Evolutionary conservation across 2,113 vertebrate species (phyloP).

Genomic region (Peromyscus leucopus): DNA sequence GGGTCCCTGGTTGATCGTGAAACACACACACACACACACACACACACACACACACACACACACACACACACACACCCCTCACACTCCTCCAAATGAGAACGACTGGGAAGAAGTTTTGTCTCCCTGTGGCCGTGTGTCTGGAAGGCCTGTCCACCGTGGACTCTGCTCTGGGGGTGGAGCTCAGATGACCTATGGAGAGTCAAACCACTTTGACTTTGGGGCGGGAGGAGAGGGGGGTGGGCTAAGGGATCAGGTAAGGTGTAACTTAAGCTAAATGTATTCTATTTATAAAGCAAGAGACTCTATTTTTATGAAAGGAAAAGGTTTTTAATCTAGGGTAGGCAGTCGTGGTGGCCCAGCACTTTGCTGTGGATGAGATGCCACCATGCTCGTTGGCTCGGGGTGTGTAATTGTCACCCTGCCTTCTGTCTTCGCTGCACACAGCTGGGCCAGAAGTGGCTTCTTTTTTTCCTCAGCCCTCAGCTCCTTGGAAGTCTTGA

Average conservation of each 20-base stretch:
- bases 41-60: neutral
- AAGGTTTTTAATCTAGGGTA: conserved; percentile 82
- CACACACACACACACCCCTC: neutral
- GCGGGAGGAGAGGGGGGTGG: conserved; percentile 32
- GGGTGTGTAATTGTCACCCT: neutral
- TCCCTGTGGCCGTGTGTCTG: conserved; percentile 32
- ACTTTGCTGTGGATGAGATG: conserved; percentile 27
- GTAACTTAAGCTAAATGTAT: conserved; percentile 83
- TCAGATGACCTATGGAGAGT: neutral
- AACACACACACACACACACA: neutral
- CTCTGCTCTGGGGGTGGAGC: neutral
- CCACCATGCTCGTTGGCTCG: conserved; percentile 6
- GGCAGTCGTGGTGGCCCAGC: conserved; percentile 60
- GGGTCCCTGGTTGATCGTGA: conserved; percentile 73
- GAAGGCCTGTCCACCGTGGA: neutral
- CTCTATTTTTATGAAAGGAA: conserved; percentile 86
- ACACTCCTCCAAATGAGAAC: neutral
- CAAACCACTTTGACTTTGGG: conserved; percentile 40
- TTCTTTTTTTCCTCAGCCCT: neutral
- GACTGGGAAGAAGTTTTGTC: neutral
- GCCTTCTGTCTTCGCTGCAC: neutral
- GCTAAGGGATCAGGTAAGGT: conserved; percentile 43
- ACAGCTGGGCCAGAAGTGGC: neutral
- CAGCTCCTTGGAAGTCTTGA: conserved; percentile 43
- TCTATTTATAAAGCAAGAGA: conserved; percentile 86